Conservation (phyloP, 2,113 vertebrate genomes). For the Muntiacus muntjak region DNA sequence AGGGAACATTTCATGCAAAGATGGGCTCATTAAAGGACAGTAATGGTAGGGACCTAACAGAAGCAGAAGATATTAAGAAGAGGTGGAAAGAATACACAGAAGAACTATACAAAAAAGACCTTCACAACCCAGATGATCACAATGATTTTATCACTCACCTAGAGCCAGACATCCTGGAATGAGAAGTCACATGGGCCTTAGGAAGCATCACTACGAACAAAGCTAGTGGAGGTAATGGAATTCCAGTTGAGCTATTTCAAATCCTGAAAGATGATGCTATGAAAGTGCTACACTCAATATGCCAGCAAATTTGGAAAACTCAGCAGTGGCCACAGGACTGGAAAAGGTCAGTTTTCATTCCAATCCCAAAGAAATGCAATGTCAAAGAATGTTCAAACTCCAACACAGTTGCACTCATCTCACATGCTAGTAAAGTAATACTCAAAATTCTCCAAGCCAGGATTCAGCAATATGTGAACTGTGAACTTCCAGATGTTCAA, state of each 20-base stretch:
- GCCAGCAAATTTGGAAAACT: not conserved
- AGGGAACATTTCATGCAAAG: not conserved
- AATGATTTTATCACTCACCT: not conserved
- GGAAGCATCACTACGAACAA: not conserved
- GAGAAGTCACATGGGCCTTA: not conserved
- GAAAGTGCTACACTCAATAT: not conserved
- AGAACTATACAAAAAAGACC: not conserved
- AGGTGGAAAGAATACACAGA: not conserved
- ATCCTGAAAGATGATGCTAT: not conserved
- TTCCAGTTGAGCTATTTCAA: not conserved
- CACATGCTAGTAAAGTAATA: not conserved
- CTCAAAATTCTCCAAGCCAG: not conserved
- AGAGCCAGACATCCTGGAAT: not conserved
- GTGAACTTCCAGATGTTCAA: not conserved
- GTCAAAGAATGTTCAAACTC: not conserved
- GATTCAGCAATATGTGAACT: not conserved
- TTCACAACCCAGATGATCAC: not conserved
- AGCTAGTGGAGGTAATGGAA: not conserved
- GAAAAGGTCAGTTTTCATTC: not conserved
- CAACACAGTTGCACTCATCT: not conserved
- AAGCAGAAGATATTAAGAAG: not conserved
- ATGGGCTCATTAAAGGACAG: not conserved
- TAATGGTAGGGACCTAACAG: not conserved
- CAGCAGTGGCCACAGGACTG: not conserved
- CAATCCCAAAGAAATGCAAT: not conserved